These are phyloP conservation scores for Pseudochaenichthys georgianus DNA, from an alignment of 2,797 vertebrate species.

Conservation along the genomic window DNA sequence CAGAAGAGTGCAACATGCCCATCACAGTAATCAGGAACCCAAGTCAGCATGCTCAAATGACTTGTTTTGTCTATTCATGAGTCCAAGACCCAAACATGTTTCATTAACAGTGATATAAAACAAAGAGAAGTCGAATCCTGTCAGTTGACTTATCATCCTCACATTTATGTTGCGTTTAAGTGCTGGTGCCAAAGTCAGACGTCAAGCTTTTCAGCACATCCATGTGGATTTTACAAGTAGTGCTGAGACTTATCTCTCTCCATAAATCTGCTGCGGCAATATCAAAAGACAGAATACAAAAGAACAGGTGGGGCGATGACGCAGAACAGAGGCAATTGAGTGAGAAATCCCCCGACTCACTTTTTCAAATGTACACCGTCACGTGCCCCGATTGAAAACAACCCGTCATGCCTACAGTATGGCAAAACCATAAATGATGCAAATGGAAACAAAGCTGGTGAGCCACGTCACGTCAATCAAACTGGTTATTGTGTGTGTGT, in stretches of 20 bases:
- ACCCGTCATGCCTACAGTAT: conserved; percentile 41
- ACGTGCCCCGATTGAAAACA: conserved; percentile 45
- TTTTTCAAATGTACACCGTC: conserved; percentile 41
- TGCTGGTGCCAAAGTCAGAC: not conserved
- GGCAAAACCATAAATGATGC: conserved; percentile 64
- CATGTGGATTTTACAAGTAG: conserved; percentile 25
- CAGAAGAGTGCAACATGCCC: not conserved
- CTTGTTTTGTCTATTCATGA: too few species aligned
- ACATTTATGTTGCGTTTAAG: not conserved
- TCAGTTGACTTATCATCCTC: not conserved
- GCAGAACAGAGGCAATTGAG: conserved; percentile 50
- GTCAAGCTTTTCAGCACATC: conserved; percentile 19
- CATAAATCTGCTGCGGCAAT: conserved; percentile 47
- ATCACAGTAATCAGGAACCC: too few species aligned
- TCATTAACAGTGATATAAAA: not conserved
- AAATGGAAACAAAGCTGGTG: conserved; percentile 54
- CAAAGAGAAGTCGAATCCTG: not conserved
- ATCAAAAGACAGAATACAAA: conserved; percentile 30
- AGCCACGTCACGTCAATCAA: conserved; percentile 51
- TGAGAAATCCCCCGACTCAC: conserved; percentile 53
- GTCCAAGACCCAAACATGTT: too few species aligned
- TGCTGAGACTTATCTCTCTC: conserved; percentile 37
- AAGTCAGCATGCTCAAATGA: too few species aligned
- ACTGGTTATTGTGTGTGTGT: not conserved
- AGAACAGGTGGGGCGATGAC: conserved; percentile 40